Evolutionary conservation across 2,888 invertebrate genomes (phyloP), one percentile per base, ranked within the genome.

Genomic region (Clusia tigrina): DNA sequence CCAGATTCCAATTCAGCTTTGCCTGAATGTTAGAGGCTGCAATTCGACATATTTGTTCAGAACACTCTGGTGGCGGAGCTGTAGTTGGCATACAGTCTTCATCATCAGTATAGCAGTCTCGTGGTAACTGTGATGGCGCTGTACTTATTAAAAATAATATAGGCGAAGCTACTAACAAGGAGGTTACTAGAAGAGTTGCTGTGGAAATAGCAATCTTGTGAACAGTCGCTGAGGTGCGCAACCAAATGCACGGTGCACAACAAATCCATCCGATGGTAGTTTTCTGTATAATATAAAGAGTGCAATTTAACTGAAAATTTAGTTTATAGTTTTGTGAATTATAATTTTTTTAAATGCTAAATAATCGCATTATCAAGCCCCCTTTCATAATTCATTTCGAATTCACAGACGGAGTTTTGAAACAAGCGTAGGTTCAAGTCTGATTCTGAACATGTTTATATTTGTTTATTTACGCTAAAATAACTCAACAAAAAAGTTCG

Each of bases 121-220:
- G 67, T 17, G 82, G 82, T 48, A 82, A 65, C 63, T 77, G 79
- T 37, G 78, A 85, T 1, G 84, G 84, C 12, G 84, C 84, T 37
- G 84, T 84, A 62, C 84, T 84, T 69, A 88, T 87, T 70, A 88
- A 83, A 76, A 88, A 88, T 37, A 88, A 79, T 32, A 88, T 87
- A 6, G 88, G 88, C 37, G 88, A 88, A 32, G 87, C 87, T 62
- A 88, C 88, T 66, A 88, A 80, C 52, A 88, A 78, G 3, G 87
- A 87, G 62, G 87, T 88, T 52, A 88, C 88, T 64, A 88, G 77
- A n/a, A 88, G 77, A 64, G 87, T 88, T 32, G 87, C 87, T 65
- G 87, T 85, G 46, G 87, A 87, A 63, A 88, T 84, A 15, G 87
- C 85, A 65, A 88, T 87, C 81, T 87, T 87, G 78, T 87, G 87